These are phyloP conservation scores for Myodes glareolus DNA, from an alignment of 2,113 vertebrate genomes.

Conservation along the genomic window DNA sequence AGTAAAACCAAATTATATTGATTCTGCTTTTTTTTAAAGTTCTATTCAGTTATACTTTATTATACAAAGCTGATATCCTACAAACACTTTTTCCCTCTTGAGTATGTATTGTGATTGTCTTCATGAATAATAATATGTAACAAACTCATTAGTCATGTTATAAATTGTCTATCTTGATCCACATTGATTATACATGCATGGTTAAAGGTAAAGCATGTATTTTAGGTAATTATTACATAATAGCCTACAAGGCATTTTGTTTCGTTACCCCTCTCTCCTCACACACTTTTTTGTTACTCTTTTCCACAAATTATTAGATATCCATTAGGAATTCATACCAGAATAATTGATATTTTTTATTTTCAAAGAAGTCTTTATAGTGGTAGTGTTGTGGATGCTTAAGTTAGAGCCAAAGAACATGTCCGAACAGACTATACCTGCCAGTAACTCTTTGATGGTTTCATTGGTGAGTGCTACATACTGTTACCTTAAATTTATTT, in stretches of 20 bases:
- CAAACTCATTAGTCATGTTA: conserved; percentile 32
- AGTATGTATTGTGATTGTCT: conserved; percentile 59
- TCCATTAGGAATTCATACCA: not conserved
- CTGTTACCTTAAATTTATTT: not conserved
- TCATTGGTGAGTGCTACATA: conserved; percentile 33
- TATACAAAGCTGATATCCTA: conserved; percentile 30
- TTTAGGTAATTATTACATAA: conserved; percentile 35
- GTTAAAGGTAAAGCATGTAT: conserved; percentile 50
- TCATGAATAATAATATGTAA: conserved; percentile 61
- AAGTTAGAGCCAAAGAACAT: conserved; percentile 43
- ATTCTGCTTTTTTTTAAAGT: not conserved
- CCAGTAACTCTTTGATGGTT: conserved; percentile 17
- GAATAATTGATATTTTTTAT: conserved; percentile 49
- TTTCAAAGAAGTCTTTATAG: conserved; percentile 9
- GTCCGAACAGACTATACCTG: conserved; percentile 48
- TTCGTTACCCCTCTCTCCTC: not conserved
- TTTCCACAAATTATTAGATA: conserved; percentile 26
- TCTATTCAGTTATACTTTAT: conserved; percentile 16
- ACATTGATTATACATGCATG: conserved; percentile 31
- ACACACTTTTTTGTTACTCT: not conserved
- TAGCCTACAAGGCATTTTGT: conserved; percentile 20
- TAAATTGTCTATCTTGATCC: conserved; percentile 62
- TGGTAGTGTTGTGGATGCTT: conserved; percentile 18
- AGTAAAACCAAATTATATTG: conserved; percentile 38
- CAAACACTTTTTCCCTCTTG: conserved; percentile 23